Base-by-base conservation (phyloP, 2,888 invertebrate species). In the Alloscopus bannaensis region DNA sequence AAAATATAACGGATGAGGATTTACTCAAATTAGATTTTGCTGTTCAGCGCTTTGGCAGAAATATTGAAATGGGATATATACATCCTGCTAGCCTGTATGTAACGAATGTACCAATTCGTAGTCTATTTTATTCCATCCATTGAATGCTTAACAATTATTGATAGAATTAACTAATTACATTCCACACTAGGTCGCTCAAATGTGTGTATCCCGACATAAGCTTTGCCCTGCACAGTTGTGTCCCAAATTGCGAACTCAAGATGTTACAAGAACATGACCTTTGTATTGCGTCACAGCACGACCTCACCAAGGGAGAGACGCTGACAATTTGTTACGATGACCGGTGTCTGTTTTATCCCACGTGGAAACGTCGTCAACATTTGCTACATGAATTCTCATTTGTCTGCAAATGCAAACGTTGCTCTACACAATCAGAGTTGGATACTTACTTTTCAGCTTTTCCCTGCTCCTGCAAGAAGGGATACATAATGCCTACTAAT, bases 321-420 rank as follows among this genome's bases (percentile, higher is more conserved):
- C n/a, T 78, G 1, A 71, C 78, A 8, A n/a, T 55, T 18, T 28
- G 57, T 20, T 71, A 65, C 50, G 65, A 57, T 11, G 20, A 52
- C 16, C 42, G 55, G 13, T 70, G 26, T n/a, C 3, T 65, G 13
- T 59, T 55, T 2, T 13, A 42, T 8, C 71, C 71, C 1, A 78
- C 66, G 13, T 22, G 24, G 28, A 22, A 55, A 4, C 71, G 78
- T 4, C 42, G 66, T 0, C 18, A 16, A 3, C 26, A 29, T 24
- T 36, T 71, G 11, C 22, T 45, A 3, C 6, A 26, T 3, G 42
- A 70, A 1, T 78, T 55, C 36, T 22, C 18, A 0, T 55, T 65
- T 18, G 16, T 18, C 2, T 78, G 78, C 40, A 40, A 28, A 29
- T 78, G 78, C 57, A 40, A 20, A 3, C 50, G 78, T 1, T 78